These are phyloP conservation scores for Rafetus swinhoei DNA, from an alignment of 2,113 vertebrate genomes.

Conservation along the genomic window DNA sequence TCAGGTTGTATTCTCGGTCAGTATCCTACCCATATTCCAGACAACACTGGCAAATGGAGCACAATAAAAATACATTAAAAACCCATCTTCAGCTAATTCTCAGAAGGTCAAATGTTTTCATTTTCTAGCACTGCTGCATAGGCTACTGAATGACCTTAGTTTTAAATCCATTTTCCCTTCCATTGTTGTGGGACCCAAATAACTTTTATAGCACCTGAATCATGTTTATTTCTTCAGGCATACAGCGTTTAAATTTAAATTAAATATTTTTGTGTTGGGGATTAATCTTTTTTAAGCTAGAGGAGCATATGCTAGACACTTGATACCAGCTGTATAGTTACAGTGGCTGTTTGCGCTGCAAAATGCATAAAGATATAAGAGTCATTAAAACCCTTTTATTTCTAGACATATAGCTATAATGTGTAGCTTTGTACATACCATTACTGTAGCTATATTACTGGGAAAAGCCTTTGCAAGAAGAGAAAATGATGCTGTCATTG, in stretches of 20 bases:
- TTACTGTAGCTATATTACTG: constrained; percentile 90
- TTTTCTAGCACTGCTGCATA: background rate
- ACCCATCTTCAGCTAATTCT: background rate
- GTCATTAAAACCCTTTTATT: background rate
- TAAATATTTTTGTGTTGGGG: background rate
- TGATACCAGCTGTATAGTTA: background rate
- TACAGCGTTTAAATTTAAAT: background rate
- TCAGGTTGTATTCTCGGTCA: background rate
- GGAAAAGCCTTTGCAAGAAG: constrained; percentile 91
- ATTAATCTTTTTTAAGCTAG: background rate
- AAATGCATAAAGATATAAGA: background rate
- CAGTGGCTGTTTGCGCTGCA: background rate
- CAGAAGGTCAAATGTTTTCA: background rate
- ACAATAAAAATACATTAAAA: background rate
- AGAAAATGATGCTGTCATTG: constrained; percentile 88
- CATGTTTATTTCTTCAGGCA: background rate
- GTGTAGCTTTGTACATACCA: constrained; percentile 82
- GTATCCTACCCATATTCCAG: background rate
- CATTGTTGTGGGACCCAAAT: rapidly evolving
- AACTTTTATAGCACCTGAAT: background rate
- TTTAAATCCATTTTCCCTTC: background rate
- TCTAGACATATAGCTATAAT: background rate
- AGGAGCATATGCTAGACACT: background rate
- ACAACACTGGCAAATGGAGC: background rate
- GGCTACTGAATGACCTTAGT: background rate